These are phyloP conservation scores for Anagrus nilaparvatae DNA, from an alignment of 1,140 invertebrate genomes.

Conservation along the genomic window DNA sequence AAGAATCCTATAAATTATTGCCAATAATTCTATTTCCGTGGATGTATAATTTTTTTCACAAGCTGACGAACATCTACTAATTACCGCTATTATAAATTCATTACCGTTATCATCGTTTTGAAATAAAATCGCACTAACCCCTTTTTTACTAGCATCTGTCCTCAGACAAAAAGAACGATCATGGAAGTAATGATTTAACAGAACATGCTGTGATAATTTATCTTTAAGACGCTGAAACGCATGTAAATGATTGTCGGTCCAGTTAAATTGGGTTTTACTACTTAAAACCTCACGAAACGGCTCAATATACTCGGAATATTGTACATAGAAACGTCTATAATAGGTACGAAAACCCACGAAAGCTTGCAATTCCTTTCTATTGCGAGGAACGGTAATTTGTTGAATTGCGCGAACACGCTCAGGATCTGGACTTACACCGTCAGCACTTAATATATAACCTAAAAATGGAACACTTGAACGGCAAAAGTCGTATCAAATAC, in stretches of 20 bases:
- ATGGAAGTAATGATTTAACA: conserved; percentile 15
- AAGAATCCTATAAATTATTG: conserved; percentile 35
- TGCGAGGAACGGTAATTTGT: too few relatives aligned
- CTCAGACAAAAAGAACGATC: conserved; percentile 16
- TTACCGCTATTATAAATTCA: conserved; percentile 27
- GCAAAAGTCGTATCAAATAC: too few relatives aligned
- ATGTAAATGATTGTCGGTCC: not conserved
- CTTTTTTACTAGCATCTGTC: conserved; percentile 14
- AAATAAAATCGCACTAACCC: conserved; percentile 13
- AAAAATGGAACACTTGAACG: too few relatives aligned
- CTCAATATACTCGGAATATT: conserved; percentile 14
- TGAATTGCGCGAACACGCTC: too few relatives aligned
- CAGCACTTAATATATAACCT: too few relatives aligned
- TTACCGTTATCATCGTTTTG: conserved; percentile 5
- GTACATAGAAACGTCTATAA: conserved; percentile 17
- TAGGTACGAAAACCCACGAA: conserved; percentile 19
- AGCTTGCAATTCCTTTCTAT: too few relatives aligned
- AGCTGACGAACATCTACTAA: conserved; percentile 31
- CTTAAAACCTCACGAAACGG: conserved; percentile 23
- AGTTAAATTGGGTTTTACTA: conserved; percentile 15
- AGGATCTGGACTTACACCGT: too few relatives aligned
- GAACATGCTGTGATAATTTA: conserved; percentile 12
- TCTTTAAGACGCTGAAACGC: not conserved
- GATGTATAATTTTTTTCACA: conserved; percentile 34
- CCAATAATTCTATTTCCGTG: conserved; percentile 33